phyloP scores from a whole-genome alignment of 2,888 invertebrate genomes.

The Saturnia pavonia region DNA sequence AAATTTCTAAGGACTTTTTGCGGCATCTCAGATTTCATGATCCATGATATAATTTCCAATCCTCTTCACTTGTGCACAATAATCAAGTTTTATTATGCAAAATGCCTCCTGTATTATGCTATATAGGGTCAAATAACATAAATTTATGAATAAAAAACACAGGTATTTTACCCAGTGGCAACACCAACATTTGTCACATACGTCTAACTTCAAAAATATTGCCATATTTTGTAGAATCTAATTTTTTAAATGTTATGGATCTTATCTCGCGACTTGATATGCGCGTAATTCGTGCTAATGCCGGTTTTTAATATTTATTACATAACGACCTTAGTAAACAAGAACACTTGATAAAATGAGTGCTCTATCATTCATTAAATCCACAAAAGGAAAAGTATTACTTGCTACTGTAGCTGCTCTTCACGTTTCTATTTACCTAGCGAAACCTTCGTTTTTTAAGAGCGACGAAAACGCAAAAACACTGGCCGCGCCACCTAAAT shows the following conservation, averaged over 20 bases:
- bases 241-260: no score
- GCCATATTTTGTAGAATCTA: not conserved
- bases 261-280: slow-evolving; percentile 11
- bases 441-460: slow-evolving; percentile 73
- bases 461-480: slow-evolving; percentile 45
- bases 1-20: no score
- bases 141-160: no score
- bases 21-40: no score
- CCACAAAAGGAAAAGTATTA: slow-evolving; percentile 69
- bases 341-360: slow-evolving; percentile 53
- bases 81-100: no score
- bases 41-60: no score
- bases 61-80: no score
- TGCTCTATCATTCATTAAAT: slow-evolving; percentile 62
- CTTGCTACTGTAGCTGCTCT: slow-evolving; percentile 65
- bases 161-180: no score
- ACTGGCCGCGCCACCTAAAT: slow-evolving; percentile 57
- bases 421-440: slow-evolving; percentile 66
- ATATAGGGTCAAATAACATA: no score
- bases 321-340: slow-evolving; percentile 17
- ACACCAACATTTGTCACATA: not conserved
- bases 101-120: no score
- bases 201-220: not conserved
- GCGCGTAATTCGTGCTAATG: slow-evolving; percentile 11
- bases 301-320: slow-evolving; percentile 19